A percentile compares a stretch with the other conserved stretches of the same genome.
Conservation (phyloP, 1,140 invertebrate genomes). For the Drusus annulatus region DNA sequence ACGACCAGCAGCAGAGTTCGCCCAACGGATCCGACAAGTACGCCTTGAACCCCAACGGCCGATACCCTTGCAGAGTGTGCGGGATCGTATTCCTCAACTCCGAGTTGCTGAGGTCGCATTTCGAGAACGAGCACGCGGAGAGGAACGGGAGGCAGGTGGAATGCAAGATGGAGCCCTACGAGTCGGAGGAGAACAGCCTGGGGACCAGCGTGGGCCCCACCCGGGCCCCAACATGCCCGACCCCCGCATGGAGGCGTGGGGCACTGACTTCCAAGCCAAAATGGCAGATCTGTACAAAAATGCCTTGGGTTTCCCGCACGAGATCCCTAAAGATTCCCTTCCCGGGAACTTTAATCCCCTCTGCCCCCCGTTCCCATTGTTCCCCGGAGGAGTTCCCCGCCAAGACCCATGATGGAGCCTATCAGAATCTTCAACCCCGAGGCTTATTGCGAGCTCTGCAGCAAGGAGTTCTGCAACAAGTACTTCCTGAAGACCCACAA, state of each 20-base stretch:
- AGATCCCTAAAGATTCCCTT: conserved; percentile 62
- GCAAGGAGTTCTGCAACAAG: conserved; percentile 99
- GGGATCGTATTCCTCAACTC: conserved; percentile 48
- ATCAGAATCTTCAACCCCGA: conserved; percentile 93
- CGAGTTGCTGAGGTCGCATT: conserved; percentile 48
- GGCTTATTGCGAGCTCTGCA: conserved; percentile 96
- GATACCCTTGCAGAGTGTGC: conserved; percentile 49
- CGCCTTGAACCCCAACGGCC: conserved; percentile 33
- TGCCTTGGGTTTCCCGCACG: conserved; percentile 67
- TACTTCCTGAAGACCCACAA: conserved; percentile 99
- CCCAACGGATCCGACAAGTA: conserved; percentile 35
- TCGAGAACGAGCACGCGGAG: conserved; percentile 54
- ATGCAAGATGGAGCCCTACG: conserved; percentile 56
- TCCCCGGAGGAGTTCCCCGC: conserved; percentile 69
- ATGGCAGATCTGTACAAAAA: conserved; percentile 71
- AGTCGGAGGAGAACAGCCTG: conserved; percentile 51
- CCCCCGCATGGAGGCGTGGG: conserved; percentile 55
- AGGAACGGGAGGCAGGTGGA: conserved; percentile 53
- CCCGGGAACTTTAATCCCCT: conserved; percentile 68
- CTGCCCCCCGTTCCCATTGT: conserved; percentile 55
- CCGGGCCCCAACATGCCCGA: conserved; percentile 33
- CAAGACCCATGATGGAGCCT: conserved; percentile 76
- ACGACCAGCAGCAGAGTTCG: conserved; percentile 34
- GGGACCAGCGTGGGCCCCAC: conserved; percentile 41
- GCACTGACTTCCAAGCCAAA: conserved; percentile 67